Base-by-base conservation (phyloP, 1,140 invertebrate species). In the Anthonomus grandis region DNA sequence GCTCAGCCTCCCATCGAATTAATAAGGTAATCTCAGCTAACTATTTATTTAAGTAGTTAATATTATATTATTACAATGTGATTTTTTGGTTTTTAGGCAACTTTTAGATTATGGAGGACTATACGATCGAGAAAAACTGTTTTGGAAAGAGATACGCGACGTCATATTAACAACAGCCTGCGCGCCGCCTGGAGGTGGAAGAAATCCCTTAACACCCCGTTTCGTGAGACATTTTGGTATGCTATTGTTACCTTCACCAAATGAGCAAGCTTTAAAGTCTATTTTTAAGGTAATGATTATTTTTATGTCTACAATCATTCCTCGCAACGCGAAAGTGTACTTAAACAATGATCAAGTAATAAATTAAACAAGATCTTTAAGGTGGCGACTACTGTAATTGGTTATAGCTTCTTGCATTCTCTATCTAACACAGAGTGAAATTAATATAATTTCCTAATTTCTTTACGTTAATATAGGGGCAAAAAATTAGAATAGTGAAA, bases 1-100 rank as follows among this genome's bases (percentile, higher is more conserved):
- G 90, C 91, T 4, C 91, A 93, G 71, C 91, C 92, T 27, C 87
- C 93, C 0, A 89, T 95, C 51, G 93, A 96, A 76, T 74, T 95
- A 34, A 70, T 96, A 9, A 80, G 90, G 79, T 90, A 39, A 23
- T 10, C 4, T 41, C n/a, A 41, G 1, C 2, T 10, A 41, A 15
- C n/a, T 10, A 15, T 13, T 41, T 1, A 47, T 3, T 12, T 47
- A 24, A 22, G 12, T 55, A 22, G 10, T 24, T 19, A 19, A 56
- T 22, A 19, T 12, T 1, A 15, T 18, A 18, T n/a, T 13, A 39
- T 42, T 15, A 41, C 19, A 24, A 21, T 55, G 15, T 50, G 15
- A 15, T n/a, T 1, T 23, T 37, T 27, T 15, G 25, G 31, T 55
- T 69, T 78, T 36, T 57, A 85, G 91, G 44, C 91, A 93, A 78